phyloP scores from a whole-genome alignment of 2,888 invertebrate genomes.

The Hydrotaea diabolus region DNA sequence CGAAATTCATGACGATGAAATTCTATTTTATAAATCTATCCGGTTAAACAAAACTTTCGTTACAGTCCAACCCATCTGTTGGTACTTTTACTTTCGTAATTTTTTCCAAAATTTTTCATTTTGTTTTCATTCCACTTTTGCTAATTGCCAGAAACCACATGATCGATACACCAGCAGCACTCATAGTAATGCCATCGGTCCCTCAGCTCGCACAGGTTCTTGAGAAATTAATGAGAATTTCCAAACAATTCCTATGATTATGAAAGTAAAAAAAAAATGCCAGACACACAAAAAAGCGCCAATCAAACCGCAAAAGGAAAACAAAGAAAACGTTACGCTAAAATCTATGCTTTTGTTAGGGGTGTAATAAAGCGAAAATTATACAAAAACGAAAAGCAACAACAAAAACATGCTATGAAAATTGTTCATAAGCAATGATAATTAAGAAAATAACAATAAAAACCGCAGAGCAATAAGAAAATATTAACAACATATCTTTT shows the following conservation, averaged over 20 bases:
- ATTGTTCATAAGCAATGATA: conserved; percentile 14
- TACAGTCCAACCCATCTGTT: conserved; percentile 1
- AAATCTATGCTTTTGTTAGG: neutral
- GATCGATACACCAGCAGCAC: neutral
- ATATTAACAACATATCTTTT: neutral
- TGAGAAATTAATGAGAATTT: conserved; percentile 6
- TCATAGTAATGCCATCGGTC: too few species aligned
- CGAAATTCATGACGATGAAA: too few species aligned
- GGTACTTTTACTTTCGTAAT: neutral
- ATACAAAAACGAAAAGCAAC: neutral
- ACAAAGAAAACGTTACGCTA: neutral
- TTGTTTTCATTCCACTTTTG: neutral
- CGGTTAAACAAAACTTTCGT: neutral
- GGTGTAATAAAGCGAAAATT: too few species aligned
- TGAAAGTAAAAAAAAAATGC: neutral
- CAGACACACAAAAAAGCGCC: neutral
- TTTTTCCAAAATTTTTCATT: too few species aligned
- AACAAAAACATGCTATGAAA: conserved; percentile 72
- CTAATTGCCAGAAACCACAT: neutral
- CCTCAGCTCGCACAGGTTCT: neutral
- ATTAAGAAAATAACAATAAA: neutral
- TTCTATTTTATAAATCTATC: too few species aligned
- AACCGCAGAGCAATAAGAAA: neutral
- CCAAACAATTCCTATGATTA: neutral
- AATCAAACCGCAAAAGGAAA: neutral